These are phyloP conservation scores for Leptodactylus fallax DNA, from an alignment of 2,797 vertebrate genomes.

Conservation along the genomic window DNA sequence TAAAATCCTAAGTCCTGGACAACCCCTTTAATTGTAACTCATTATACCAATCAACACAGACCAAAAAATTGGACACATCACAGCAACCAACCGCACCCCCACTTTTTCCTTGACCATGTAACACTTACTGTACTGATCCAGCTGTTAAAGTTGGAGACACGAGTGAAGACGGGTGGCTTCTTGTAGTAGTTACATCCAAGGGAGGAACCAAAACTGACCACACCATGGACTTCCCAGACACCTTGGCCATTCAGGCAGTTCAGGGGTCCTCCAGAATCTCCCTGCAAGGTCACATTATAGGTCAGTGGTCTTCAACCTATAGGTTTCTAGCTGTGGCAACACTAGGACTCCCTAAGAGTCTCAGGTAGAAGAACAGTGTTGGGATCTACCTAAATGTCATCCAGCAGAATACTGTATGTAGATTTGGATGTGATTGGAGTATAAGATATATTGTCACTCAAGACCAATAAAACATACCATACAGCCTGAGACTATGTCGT, in stretches of 20 bases:
- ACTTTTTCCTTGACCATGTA: not conserved
- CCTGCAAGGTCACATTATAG: conserved; percentile 69
- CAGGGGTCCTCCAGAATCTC: conserved; percentile 85
- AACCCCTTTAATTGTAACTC: too few species aligned
- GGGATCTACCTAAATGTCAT: too few species aligned
- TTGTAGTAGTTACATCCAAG: conserved; percentile 79
- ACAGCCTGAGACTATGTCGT: not conserved
- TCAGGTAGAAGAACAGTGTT: too few species aligned
- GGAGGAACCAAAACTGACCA: conserved; percentile 86
- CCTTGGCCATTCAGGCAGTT: conserved; percentile 75
- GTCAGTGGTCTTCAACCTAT: not conserved
- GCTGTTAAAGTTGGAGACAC: conserved; percentile 79
- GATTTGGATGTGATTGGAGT: too few species aligned
- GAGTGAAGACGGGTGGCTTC: conserved; percentile 86
- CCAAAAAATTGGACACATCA: too few species aligned
- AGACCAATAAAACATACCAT: not conserved
- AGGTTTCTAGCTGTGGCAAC: too few species aligned
- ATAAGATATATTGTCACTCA: too few species aligned
- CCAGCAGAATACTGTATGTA: too few species aligned
- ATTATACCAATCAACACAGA: too few species aligned
- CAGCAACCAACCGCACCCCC: not conserved
- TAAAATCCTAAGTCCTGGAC: too few species aligned
- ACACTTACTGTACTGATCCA: conserved; percentile 83
- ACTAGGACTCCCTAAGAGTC: too few species aligned
- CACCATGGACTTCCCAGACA: conserved; percentile 80